A percentile compares a stretch with the other conserved stretches of the same genome.
Conservation (phyloP, 2,113 vertebrate species). For the Chloropsis cyanopogon region DNA sequence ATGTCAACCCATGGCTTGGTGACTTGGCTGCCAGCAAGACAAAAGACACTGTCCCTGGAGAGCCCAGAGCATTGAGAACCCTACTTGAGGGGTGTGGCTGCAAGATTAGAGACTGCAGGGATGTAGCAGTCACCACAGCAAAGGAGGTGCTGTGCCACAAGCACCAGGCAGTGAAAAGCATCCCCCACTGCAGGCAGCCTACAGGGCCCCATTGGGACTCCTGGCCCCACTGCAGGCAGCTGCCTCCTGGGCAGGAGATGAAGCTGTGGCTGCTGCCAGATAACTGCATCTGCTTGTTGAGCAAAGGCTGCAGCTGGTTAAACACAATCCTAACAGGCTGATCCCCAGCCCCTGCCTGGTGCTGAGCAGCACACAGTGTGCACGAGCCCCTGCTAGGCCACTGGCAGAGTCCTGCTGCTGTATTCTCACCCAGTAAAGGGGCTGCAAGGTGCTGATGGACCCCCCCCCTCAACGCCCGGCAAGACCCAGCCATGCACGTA, state of each 20-base stretch:
- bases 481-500: fast-evolving
- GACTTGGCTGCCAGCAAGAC: background rate
- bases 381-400: background rate
- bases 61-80: fast-evolving
- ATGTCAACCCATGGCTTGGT: fast-evolving
- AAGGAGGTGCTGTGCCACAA: fast-evolving
- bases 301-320: background rate
- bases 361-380: fast-evolving
- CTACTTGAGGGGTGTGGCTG: fast-evolving
- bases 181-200: background rate
- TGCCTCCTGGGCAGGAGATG: background rate
- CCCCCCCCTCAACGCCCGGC: fast-evolving
- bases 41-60: background rate
- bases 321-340: fast-evolving
- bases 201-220: background rate
- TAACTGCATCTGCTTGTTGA: background rate
- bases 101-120: background rate
- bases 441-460: background rate
- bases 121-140: background rate
- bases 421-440: background rate
- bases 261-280: background rate
- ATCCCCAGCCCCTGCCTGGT: background rate
- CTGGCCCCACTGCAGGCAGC: background rate
- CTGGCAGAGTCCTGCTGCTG: background rate
- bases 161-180: background rate